Evolutionary conservation across 1,140 invertebrate species (phyloP).

Genomic region (Drosophila pachea): DNA sequence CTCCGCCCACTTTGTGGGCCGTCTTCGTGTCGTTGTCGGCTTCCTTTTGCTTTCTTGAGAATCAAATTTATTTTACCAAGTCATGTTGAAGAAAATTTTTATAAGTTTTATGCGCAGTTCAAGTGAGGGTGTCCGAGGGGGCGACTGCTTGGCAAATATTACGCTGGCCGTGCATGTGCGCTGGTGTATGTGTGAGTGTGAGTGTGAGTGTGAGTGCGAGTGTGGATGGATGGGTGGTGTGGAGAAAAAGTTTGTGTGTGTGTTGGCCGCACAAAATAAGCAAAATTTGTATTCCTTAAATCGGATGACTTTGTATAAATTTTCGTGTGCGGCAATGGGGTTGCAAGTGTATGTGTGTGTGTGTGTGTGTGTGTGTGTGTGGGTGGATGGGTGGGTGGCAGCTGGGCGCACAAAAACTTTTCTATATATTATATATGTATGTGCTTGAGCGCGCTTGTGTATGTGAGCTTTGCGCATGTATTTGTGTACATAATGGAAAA

Average conservation of each 20-base stretch:
- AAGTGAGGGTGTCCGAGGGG: conserved; percentile 57
- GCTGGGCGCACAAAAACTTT: conserved; percentile 64
- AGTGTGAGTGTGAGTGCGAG: conserved; percentile 32
- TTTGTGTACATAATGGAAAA: conserved; percentile 77
- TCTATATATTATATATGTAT: conserved; percentile 32
- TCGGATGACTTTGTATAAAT: conserved; percentile 79
- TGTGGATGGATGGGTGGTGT: not conserved
- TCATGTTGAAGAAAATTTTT: conserved; percentile 79
- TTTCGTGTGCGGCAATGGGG: conserved; percentile 76
- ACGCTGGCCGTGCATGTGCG: conserved; percentile 24
- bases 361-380: conserved; percentile 17
- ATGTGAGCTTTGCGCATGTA: conserved; percentile 35
- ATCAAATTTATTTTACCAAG: conserved; percentile 79
- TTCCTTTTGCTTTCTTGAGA: conserved; percentile 75
- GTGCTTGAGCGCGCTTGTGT: not conserved
- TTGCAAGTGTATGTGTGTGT: conserved; percentile 55
- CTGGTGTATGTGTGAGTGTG: conserved; percentile 29
- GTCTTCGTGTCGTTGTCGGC: conserved; percentile 44
- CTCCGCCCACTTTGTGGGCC: conserved; percentile 11
- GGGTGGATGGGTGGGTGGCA: conserved; percentile 38
- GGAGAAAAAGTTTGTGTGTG: conserved; percentile 41
- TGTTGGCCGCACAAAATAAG: conserved; percentile 65
- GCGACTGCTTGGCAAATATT: conserved; percentile 51
- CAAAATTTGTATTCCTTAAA: conserved; percentile 79
- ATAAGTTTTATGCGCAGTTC: conserved; percentile 78